These are phyloP conservation scores for Hydrolagus affinis DNA, from an alignment of 2,113 vertebrate species.

Conservation along the genomic window DNA sequence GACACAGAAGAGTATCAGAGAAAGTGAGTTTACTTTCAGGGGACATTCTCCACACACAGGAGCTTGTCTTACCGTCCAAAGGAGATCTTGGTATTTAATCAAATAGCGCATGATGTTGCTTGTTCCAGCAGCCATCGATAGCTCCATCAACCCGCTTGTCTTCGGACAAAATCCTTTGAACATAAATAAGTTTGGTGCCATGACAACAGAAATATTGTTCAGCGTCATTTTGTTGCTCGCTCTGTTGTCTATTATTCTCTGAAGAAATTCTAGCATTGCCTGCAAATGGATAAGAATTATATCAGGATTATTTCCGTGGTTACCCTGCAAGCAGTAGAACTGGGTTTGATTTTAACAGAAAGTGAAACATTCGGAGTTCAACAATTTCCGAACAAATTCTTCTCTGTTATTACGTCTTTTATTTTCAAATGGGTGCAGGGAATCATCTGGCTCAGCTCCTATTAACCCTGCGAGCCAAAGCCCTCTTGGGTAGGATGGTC, in stretches of 20 bases:
- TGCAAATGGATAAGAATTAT: conserved; percentile 43
- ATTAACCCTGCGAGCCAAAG: too few species aligned
- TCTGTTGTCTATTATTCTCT: conserved; percentile 77
- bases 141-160: conserved; percentile 69
- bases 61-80: conserved; percentile 76
- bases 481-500: too few species aligned
- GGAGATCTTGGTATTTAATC: conserved; percentile 80
- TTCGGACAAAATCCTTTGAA: conserved; percentile 72
- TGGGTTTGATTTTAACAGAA: not conserved
- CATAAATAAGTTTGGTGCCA: conserved; percentile 96
- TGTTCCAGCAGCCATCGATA: conserved; percentile 78
- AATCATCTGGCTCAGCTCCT: too few species aligned
- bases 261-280: conserved; percentile 90
- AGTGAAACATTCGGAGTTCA: not conserved
- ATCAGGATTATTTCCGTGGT: not conserved
- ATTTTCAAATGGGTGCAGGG: too few species aligned
- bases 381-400: not conserved
- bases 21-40: not conserved
- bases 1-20: too few species aligned
- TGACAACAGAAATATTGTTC: conserved; percentile 89
- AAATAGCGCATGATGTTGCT: conserved; percentile 78
- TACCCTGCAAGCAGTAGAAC: not conserved
- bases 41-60: not conserved
- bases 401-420: too few species aligned
- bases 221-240: conserved; percentile 87